Evolutionary conservation across 2,113 vertebrate species (phyloP).

Genomic region (Protobothrops mucrosquamatus): DNA sequence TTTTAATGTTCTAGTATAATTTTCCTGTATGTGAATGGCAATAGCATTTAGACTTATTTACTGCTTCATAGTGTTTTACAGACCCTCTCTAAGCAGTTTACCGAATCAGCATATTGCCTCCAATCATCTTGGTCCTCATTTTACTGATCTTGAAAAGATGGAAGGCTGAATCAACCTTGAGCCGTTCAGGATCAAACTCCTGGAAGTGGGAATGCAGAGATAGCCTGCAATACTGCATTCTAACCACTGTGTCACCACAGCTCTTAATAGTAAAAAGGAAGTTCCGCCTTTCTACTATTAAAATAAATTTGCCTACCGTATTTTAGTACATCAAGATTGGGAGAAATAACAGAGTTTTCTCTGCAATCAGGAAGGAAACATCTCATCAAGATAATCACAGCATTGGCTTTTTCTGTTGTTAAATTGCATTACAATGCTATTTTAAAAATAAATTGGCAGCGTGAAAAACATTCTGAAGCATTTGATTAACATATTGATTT

Average conservation of each 20-base stretch:
- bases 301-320: slow-evolving; percentile 20
- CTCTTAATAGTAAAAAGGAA: not conserved
- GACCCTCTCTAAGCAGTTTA: too few relatives aligned
- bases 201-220: not conserved
- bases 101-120: not conserved
- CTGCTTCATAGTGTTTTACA: too few relatives aligned
- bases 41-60: too few relatives aligned
- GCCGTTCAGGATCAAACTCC: not conserved
- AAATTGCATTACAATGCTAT: not conserved
- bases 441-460: not conserved
- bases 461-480: not conserved
- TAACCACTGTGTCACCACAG: not conserved
- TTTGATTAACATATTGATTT: not conserved
- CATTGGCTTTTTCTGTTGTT: not conserved
- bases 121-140: not conserved
- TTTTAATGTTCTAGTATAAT: slow-evolving; percentile 15
- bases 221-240: not conserved
- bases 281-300: slow-evolving; percentile 13
- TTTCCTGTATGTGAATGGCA: not conserved
- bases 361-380: not conserved
- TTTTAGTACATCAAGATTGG: slow-evolving; percentile 8
- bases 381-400: not conserved
- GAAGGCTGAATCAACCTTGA: not conserved
- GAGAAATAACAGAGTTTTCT: not conserved
- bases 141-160: not conserved